A percentile compares a stretch with the other conserved stretches of the same genome.
These are phyloP conservation scores for Drosophila cardini DNA, from an alignment of 1,140 invertebrate species.

Conservation along the genomic window DNA sequence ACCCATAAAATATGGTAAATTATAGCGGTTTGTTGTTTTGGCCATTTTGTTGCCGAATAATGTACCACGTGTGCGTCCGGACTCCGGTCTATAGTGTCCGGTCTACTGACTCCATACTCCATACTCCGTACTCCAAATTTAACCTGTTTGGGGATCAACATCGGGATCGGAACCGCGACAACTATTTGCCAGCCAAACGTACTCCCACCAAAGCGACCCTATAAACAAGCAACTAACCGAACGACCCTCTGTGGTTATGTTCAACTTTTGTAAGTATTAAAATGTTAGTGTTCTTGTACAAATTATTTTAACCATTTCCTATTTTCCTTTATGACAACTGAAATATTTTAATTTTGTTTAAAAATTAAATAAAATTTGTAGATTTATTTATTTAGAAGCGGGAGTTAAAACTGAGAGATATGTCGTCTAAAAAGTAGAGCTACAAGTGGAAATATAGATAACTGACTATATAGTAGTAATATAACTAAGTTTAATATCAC, in stretches of 20 bases:
- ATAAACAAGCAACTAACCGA: neutral
- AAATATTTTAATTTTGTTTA: neutral
- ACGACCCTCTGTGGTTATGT: conserved; percentile 32
- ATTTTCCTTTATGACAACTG: neutral
- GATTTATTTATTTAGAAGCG: neutral
- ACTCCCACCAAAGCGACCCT: neutral
- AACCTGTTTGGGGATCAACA: conserved; percentile 71
- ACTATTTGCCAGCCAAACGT: neutral
- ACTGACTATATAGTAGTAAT: too few relatives aligned
- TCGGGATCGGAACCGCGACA: conserved; percentile 16
- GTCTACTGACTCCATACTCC: neutral
- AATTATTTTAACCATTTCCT: conserved; percentile 8
- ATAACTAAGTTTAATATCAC: too few relatives aligned
- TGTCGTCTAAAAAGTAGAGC: neutral
- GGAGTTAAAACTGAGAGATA: too few relatives aligned
- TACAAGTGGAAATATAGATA: neutral
- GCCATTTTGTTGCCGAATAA: conserved; percentile 84
- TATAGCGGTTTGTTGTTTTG: conserved; percentile 85
- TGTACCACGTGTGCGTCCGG: conserved; percentile 79
- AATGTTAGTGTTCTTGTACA: conserved; percentile 10
- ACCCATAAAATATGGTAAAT: conserved; percentile 85
- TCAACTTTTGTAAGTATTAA: conserved; percentile 10
- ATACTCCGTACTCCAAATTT: conserved; percentile 30
- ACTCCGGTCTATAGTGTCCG: conserved; percentile 9
- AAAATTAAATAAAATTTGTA: neutral